Conservation (phyloP, 2,888 invertebrate genomes). For the Myopa testacea region DNA sequence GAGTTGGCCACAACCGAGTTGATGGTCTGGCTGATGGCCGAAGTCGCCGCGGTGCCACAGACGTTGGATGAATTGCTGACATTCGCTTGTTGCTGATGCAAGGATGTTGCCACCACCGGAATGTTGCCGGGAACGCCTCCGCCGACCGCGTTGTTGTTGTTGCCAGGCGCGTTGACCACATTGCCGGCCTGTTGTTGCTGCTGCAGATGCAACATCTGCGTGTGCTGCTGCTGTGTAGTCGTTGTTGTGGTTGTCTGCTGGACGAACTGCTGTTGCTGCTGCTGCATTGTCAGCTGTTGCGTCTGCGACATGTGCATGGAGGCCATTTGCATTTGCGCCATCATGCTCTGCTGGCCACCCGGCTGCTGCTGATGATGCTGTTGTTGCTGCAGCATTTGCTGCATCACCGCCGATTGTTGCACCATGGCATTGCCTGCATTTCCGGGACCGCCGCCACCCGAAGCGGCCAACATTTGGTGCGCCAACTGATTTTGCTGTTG, state of each 20-base stretch:
- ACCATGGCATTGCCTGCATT: conserved; percentile 52
- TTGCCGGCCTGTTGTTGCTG: conserved; percentile 56
- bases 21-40: conserved; percentile 66
- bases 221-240: conserved; percentile 64
- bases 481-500: conserved; percentile 58
- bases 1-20: conserved; percentile 67
- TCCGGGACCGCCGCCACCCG: conserved; percentile 48
- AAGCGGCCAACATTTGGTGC: conserved; percentile 63
- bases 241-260: conserved; percentile 61
- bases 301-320: conserved; percentile 79
- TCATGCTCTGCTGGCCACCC: conserved; percentile 50
- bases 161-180: conserved; percentile 39
- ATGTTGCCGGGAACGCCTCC: conserved; percentile 44
- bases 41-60: conserved; percentile 55
- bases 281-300: conserved; percentile 74
- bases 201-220: conserved; percentile 65
- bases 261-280: conserved; percentile 65
- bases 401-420: conserved; percentile 53
- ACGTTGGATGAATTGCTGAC: conserved; percentile 45
- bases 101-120: conserved; percentile 40
- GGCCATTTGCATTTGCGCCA: conserved; percentile 71
- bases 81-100: conserved; percentile 45
- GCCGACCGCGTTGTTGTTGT: conserved; percentile 45
- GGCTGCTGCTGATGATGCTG: conserved; percentile 34
- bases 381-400: conserved; percentile 56